phyloP scores from a whole-genome alignment of 2,888 invertebrate species.

The Epirrita christyi region DNA sequence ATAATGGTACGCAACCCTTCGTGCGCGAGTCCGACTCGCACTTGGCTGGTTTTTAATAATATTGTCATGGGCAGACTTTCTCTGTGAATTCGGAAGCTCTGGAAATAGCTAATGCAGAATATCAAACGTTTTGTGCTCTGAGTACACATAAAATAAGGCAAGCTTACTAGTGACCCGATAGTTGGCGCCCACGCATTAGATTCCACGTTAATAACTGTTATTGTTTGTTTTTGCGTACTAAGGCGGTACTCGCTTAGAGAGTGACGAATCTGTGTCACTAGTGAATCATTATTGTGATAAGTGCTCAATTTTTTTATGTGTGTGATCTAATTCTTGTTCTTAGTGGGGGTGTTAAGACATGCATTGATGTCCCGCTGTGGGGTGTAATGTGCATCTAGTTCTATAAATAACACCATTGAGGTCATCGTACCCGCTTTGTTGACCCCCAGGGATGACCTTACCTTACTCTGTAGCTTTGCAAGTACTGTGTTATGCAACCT shows the following conservation, averaged over 20 bases:
- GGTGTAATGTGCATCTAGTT: too few species aligned
- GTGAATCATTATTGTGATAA: constrained; percentile 16
- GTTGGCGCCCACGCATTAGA: constrained; percentile 58
- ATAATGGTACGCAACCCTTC: too few species aligned
- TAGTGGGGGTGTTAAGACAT: too few species aligned
- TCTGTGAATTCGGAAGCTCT: too few species aligned
- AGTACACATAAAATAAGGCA: too few species aligned
- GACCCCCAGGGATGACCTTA: constrained; percentile 21
- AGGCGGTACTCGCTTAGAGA: constrained; percentile 7
- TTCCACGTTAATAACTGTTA: constrained; percentile 49
- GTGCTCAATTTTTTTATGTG: neutral
- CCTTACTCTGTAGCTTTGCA: constrained; percentile 16
- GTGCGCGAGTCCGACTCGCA: too few species aligned
- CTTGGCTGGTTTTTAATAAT: too few species aligned
- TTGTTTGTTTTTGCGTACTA: constrained; percentile 47
- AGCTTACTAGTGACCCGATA: constrained; percentile 53
- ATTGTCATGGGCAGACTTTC: too few species aligned
- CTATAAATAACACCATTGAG: neutral
- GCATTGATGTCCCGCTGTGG: too few species aligned
- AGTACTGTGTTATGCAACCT: constrained; percentile 13
- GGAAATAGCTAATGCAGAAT: too few species aligned
- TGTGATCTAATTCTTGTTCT: too few species aligned
- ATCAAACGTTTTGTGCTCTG: too few species aligned
- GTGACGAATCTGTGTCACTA: constrained; percentile 44
- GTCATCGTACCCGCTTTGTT: constrained; percentile 18